phyloP scores from a whole-genome alignment of 2,113 vertebrate species.

The Chamaea fasciata region DNA sequence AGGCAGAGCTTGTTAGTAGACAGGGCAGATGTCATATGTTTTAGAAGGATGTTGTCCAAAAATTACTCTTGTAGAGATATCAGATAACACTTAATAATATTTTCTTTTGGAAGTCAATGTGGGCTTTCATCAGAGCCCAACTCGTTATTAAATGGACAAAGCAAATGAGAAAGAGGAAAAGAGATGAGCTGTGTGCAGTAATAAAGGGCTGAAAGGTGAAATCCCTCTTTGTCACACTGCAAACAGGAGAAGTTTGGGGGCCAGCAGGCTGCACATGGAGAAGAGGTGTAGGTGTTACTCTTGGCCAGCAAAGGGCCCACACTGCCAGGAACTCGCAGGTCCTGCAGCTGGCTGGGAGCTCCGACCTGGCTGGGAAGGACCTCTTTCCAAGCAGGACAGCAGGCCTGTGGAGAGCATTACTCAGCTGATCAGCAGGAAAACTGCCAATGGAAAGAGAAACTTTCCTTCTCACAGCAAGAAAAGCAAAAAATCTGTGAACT shows the following conservation, averaged over 20 bases:
- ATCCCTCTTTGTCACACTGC: not conserved
- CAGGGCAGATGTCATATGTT: not conserved
- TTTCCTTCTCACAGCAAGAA: slow-evolving; percentile 40
- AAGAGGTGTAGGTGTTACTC: slow-evolving; percentile 22
- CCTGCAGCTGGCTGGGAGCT: slow-evolving; percentile 25
- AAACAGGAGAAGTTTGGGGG: not conserved
- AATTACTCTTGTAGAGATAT: not conserved
- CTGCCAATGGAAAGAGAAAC: slow-evolving; percentile 52
- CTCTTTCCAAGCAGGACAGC: slow-evolving; percentile 46
- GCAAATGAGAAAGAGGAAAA: not conserved
- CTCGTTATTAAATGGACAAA: not conserved
- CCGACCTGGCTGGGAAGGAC: not conserved
- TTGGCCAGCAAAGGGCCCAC: not conserved
- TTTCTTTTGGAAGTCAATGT: not conserved
- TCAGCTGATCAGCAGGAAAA: slow-evolving; percentile 45
- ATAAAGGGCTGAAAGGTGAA: not conserved
- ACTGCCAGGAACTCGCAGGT: slow-evolving; percentile 12
- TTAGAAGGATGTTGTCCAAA: not conserved
- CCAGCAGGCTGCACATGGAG: not conserved
- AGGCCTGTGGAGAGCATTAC: slow-evolving; percentile 53
- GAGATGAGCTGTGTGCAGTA: not conserved
- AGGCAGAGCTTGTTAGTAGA: not conserved
- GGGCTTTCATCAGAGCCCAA: not conserved
- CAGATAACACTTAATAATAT: not conserved
- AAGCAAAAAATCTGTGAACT: not conserved